Conservation (phyloP, 2,797 vertebrate species). For the Vespertilio murinus region DNA sequence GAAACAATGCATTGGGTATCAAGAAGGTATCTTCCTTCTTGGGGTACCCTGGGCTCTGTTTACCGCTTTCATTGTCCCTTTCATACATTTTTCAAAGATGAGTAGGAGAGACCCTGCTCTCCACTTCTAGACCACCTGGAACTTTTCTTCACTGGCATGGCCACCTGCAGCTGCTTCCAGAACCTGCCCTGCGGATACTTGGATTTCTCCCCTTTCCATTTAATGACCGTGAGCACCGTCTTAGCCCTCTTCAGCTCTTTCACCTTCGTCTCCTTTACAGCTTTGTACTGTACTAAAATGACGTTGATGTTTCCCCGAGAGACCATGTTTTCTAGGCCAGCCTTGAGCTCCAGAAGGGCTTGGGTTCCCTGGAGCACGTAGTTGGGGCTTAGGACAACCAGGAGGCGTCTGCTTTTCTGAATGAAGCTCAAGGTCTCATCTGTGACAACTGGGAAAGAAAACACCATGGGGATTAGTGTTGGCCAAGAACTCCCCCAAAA, state of each 20-base stretch:
- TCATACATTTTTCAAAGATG: constrained; percentile 78
- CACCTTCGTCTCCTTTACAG: constrained; percentile 89
- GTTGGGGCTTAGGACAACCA: constrained; percentile 94
- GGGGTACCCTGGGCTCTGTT: neutral
- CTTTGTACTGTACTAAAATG: constrained; percentile 94
- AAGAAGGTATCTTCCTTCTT: constrained; percentile 34
- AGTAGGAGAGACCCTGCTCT: constrained; percentile 70
- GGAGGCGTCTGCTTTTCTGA: constrained; percentile 93
- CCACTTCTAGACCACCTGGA: constrained; percentile 69
- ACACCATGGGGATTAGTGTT: constrained; percentile 83
- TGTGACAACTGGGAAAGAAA: constrained; percentile 93
- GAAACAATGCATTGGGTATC: neutral
- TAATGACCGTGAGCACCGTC: constrained; percentile 90
- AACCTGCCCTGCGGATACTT: constrained; percentile 90
- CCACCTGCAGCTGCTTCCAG: constrained; percentile 94
- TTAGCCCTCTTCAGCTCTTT: constrained; percentile 92
- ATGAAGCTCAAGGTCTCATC: constrained; percentile 97
- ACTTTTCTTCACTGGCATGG: constrained; percentile 89
- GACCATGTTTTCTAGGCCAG: constrained; percentile 94
- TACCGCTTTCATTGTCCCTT: neutral
- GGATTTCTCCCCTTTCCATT: constrained; percentile 95
- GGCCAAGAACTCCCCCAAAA: neutral
- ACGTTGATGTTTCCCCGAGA: constrained; percentile 91
- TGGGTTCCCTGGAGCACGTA: constrained; percentile 93
- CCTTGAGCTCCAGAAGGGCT: constrained; percentile 96